Percentiles rank a stretch among this genome's conserved stretches.
phyloP scores from a whole-genome alignment of 2,113 vertebrate species.

The Pandion haliaetus region DNA sequence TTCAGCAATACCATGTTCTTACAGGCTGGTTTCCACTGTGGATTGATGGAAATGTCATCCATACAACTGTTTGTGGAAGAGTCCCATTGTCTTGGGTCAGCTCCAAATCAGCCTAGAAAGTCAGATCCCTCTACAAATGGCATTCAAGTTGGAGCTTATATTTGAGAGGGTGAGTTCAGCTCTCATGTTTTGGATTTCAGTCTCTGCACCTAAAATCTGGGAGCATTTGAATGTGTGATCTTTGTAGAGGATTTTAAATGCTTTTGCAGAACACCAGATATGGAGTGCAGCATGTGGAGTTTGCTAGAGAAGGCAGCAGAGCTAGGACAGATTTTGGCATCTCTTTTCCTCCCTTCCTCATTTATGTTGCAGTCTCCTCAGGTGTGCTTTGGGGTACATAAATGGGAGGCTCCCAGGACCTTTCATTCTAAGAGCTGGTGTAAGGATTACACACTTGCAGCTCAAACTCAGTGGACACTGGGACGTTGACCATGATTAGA shows the following conservation, averaged over 20 bases:
- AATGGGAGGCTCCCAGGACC: background rate
- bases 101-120: background rate
- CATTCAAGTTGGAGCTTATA: background rate
- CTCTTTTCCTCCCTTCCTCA: background rate
- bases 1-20: background rate
- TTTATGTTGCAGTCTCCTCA: background rate
- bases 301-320: background rate
- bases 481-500: background rate
- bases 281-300: background rate
- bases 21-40: background rate
- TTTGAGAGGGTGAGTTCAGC: background rate
- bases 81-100: background rate
- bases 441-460: background rate
- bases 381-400: background rate
- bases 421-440: background rate
- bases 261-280: background rate
- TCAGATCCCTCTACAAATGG: background rate
- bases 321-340: background rate
- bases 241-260: background rate
- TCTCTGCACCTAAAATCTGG: background rate
- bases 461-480: background rate
- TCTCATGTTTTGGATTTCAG: background rate
- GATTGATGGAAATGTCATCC: background rate
- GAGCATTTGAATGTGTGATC: background rate
- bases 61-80: background rate